Percentiles rank a stretch among this genome's conserved stretches.
phyloP scores from a whole-genome alignment of 1,140 invertebrate species.

The Tetramorium parvispinum region DNA sequence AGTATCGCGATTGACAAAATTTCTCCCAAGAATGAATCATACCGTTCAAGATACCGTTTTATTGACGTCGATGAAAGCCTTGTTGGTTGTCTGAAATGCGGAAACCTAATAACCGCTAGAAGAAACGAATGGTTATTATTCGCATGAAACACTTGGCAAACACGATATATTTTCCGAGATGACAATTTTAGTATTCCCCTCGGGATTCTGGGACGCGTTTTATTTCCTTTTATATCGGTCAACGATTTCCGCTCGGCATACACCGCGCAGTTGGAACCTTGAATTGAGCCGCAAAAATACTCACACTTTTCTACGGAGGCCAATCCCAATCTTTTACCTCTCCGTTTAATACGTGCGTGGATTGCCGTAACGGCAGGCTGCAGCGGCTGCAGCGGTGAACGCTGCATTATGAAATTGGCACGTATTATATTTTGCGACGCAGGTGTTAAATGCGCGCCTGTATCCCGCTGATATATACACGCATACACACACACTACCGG shows the following conservation, averaged over 20 bases:
- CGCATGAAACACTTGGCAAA: not conserved
- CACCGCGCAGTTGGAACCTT: not conserved
- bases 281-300: conserved; percentile 48
- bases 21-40: not conserved
- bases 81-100: conserved; percentile 9
- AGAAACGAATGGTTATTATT: conserved; percentile 21
- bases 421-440: conserved; percentile 26
- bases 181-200: conserved; percentile 44
- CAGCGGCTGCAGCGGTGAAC: not conserved
- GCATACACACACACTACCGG: not conserved
- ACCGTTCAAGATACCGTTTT: not conserved
- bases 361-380: not conserved
- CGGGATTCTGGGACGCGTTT: not conserved
- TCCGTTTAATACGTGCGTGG: not conserved
- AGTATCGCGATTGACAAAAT: not conserved
- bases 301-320: not conserved
- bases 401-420: conserved; percentile 44
- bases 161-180: conserved; percentile 35
- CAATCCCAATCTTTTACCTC: not conserved
- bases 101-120: conserved; percentile 18
- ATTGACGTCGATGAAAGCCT: conserved; percentile 6
- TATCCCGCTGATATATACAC: not conserved
- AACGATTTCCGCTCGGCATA: not conserved
- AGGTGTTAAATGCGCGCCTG: conserved; percentile 8
- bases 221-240: conserved; percentile 31